Evolutionary conservation across 2,113 vertebrate genomes (phyloP).

Genomic region (Neoarius graeffei): DNA sequence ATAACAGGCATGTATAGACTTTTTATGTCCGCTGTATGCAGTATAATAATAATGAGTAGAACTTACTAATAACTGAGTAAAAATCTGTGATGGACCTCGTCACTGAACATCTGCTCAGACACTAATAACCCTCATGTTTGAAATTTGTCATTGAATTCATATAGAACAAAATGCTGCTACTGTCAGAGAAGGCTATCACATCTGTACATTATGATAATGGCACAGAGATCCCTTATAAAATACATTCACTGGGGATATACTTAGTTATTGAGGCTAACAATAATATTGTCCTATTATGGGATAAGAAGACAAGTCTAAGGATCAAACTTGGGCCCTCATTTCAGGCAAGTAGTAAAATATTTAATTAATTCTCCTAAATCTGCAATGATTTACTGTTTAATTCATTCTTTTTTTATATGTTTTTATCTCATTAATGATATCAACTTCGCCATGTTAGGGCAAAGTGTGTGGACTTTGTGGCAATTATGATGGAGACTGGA

Average conservation of each 20-base stretch:
- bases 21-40: not conserved
- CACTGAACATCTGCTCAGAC: not conserved
- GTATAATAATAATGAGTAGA: not conserved
- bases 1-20: not conserved
- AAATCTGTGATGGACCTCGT: not conserved
- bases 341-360: slow-evolving; percentile 71
- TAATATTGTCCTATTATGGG: slow-evolving; percentile 85
- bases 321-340: slow-evolving; percentile 80
- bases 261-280: slow-evolving; percentile 79
- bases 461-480: slow-evolving; percentile 87
- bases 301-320: slow-evolving; percentile 85
- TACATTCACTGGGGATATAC: slow-evolving; percentile 85
- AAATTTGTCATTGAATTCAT: slow-evolving; percentile 38
- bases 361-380: not conserved
- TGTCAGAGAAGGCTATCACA: slow-evolving; percentile 75
- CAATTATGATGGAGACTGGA: slow-evolving; percentile 84
- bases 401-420: not conserved
- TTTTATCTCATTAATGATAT: not conserved
- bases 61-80: not conserved
- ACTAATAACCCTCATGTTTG: not conserved
- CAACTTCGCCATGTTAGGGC: slow-evolving; percentile 67
- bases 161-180: slow-evolving; percentile 81
- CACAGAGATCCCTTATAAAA: slow-evolving; percentile 74
- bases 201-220: slow-evolving; percentile 67
- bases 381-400: not conserved